phyloP scores from a whole-genome alignment of 2,888 invertebrate genomes.

The Euphydryas editha region DNA sequence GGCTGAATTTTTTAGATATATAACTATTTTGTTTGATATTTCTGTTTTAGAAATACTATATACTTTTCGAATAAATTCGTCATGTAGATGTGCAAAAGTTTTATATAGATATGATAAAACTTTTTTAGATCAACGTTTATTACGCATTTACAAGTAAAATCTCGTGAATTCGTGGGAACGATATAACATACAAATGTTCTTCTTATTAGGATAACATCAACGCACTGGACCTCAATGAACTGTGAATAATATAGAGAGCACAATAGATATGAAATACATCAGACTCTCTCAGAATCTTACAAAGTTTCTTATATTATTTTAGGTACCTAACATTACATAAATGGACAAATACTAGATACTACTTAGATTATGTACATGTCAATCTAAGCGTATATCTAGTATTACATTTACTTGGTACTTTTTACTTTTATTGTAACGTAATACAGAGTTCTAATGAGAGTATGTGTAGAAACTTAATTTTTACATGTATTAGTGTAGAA shows the following conservation, averaged over 20 bases:
- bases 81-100: background rate
- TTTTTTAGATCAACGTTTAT: background rate
- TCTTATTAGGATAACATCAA: slow-evolving; percentile 20
- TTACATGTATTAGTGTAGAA: no score
- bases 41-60: background rate
- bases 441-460: no score
- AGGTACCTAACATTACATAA: slow-evolving; percentile 21
- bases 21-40: no score
- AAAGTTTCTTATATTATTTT: background rate
- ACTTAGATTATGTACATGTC: no score
- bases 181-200: slow-evolving; percentile 17
- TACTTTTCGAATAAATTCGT: background rate
- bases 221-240: slow-evolving; percentile 39
- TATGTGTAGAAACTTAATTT: no score
- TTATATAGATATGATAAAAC: slow-evolving; percentile 8
- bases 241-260: slow-evolving; percentile 44
- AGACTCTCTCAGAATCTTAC: slow-evolving; percentile 19
- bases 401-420: no score
- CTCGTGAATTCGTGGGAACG: background rate
- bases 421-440: no score
- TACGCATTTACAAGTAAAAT: slow-evolving; percentile 4
- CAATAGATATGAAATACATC: slow-evolving; percentile 40
- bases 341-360: no score
- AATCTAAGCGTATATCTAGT: no score
- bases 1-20: no score